Conservation (phyloP, 1,140 invertebrate species). For the Cydia amplana region DNA sequence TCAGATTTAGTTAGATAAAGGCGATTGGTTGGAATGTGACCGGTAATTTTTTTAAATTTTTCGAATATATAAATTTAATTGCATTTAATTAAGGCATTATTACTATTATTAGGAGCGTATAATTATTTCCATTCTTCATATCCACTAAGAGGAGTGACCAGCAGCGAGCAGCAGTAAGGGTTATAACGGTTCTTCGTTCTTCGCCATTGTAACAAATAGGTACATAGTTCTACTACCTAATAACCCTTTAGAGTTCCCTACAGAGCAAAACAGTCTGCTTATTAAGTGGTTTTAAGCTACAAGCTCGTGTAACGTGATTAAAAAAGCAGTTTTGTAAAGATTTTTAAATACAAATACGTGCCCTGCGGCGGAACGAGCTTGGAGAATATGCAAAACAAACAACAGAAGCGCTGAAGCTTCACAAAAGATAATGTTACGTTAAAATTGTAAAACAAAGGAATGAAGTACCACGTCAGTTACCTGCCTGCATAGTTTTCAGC, state of each 20-base stretch:
- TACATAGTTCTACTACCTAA: not conserved
- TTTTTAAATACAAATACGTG: conserved; percentile 1
- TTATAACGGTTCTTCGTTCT: not conserved
- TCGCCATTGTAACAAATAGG: not conserved
- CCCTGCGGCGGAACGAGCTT: conserved; percentile 6
- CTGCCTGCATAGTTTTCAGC: conserved; percentile 29
- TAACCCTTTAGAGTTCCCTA: not conserved
- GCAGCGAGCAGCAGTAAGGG: no score
- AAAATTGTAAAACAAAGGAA: conserved; percentile 38
- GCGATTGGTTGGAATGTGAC: no score
- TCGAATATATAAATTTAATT: no score
- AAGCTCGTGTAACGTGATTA: not conserved
- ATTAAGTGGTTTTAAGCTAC: not conserved
- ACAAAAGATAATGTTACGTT: conserved; percentile 29
- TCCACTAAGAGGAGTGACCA: no score
- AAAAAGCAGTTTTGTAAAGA: conserved; percentile 5
- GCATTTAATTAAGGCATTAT: no score
- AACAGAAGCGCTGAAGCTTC: conserved; percentile 16
- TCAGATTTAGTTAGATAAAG: no score
- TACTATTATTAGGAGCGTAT: no score
- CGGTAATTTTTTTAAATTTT: no score
- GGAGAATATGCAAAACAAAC: conserved; percentile 25
- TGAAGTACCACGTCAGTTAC: conserved; percentile 46
- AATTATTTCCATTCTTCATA: no score
- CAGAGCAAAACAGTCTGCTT: no score